These are phyloP conservation scores for Ephestia elutella DNA, from an alignment of 1,140 invertebrate species.

Conservation along the genomic window DNA sequence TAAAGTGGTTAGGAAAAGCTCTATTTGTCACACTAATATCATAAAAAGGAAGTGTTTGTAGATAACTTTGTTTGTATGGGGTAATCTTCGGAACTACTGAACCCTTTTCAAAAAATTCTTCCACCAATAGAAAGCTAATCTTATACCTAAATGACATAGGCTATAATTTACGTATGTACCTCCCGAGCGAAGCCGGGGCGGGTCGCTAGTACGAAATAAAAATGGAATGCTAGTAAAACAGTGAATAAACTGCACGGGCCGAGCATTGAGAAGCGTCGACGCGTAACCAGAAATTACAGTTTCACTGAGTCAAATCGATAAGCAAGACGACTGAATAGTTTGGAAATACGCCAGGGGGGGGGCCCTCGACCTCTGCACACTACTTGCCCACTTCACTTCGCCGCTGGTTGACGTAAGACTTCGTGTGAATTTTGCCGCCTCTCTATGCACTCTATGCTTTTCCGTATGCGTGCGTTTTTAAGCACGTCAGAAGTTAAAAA, in stretches of 20 bases:
- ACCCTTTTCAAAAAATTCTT: too few relatives aligned
- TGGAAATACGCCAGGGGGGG: constrained; percentile 44
- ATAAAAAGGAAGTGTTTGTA: too few relatives aligned
- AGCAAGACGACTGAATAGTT: constrained; percentile 30
- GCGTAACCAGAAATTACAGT: constrained; percentile 10
- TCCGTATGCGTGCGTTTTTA: background rate
- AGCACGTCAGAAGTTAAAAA: background rate
- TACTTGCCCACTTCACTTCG: constrained; percentile 21
- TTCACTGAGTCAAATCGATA: constrained; percentile 20
- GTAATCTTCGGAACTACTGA: too few relatives aligned
- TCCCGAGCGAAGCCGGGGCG: too few relatives aligned
- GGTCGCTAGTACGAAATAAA: background rate
- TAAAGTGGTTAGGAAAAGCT: too few relatives aligned
- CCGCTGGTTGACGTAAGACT: constrained; percentile 1
- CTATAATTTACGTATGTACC: too few relatives aligned
- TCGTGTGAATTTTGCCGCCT: constrained; percentile 1
- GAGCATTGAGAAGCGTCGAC: background rate
- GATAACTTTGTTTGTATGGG: too few relatives aligned
- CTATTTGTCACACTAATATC: too few relatives aligned
- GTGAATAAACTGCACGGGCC: background rate
- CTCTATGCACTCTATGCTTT: background rate
- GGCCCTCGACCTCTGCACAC: constrained; percentile 38
- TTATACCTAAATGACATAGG: too few relatives aligned
- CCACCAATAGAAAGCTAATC: too few relatives aligned
- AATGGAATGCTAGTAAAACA: background rate